Conservation (phyloP, 2,888 invertebrate genomes). For the Lasius fuliginosus region DNA sequence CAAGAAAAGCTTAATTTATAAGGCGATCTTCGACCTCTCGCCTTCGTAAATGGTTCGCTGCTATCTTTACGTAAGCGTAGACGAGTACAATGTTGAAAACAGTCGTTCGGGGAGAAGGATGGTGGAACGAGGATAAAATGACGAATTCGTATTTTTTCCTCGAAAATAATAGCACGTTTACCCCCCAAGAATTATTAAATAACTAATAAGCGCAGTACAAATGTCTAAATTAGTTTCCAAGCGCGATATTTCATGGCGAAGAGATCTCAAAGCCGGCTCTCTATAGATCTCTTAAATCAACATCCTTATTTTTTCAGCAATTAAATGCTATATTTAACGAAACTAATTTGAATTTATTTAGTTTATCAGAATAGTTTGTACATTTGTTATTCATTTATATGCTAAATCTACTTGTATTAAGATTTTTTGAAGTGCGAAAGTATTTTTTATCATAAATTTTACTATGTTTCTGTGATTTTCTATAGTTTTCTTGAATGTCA, state of each 20-base stretch:
- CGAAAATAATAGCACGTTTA: not conserved
- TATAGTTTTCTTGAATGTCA: not conserved
- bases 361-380: not conserved
- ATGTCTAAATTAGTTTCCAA: slow-evolving; percentile 9
- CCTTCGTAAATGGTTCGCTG: slow-evolving; percentile 65
- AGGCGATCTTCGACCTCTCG: slow-evolving; percentile 65
- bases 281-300: not conserved
- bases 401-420: not conserved
- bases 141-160: not conserved
- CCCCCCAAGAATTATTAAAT: not conserved
- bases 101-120: not conserved
- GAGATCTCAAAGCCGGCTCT: not conserved
- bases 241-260: not conserved
- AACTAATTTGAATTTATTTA: not conserved
- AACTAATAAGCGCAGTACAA: not conserved
- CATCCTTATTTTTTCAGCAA: no score
- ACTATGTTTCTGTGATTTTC: not conserved
- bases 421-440: not conserved
- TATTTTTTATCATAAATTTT: not conserved
- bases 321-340: not conserved
- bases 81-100: slow-evolving; percentile 35
- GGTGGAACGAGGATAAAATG: not conserved
- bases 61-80: slow-evolving; percentile 63
- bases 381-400: not conserved
- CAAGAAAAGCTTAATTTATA: slow-evolving; percentile 71